A percentile compares a stretch with the other conserved stretches of the same genome.
These are phyloP conservation scores for Daphoenositta chrysoptera DNA, from an alignment of 2,113 vertebrate genomes.

Conservation along the genomic window DNA sequence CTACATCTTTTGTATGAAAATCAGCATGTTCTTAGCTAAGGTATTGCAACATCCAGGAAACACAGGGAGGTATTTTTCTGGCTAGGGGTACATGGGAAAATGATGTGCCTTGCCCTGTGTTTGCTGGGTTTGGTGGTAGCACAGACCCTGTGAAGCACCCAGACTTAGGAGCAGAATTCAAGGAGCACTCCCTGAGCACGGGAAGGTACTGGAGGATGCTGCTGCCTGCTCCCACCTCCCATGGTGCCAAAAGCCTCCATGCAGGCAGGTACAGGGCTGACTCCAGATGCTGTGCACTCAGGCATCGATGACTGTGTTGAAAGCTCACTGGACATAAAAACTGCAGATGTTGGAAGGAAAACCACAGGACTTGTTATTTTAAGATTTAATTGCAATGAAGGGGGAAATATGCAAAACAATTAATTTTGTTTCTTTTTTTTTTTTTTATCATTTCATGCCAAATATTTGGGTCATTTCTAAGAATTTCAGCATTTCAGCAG, in stretches of 20 bases:
- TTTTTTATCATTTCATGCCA: neutral
- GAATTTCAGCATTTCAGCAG: neutral
- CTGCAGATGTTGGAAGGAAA: neutral
- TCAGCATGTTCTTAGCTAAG: neutral
- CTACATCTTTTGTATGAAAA: neutral
- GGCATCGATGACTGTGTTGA: neutral
- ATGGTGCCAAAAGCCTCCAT: neutral
- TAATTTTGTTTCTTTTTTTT: neutral
- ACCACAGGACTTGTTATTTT: neutral
- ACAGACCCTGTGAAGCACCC: neutral
- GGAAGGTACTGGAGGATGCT: neutral
- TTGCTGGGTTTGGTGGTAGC: neutral
- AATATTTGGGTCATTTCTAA: neutral
- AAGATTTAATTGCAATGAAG: neutral
- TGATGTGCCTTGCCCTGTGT: neutral
- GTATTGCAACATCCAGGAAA: neutral
- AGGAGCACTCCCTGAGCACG: neutral
- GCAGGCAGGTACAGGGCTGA: neutral
- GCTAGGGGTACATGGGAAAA: neutral
- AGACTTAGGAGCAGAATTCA: neutral
- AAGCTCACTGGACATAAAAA: neutral
- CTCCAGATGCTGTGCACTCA: neutral
- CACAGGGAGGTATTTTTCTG: neutral
- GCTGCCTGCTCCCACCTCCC: neutral
- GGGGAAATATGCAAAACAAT: neutral